Evolutionary conservation across 1,140 invertebrate species (phyloP).

Genomic region (Trypoxylus dichotomus): DNA sequence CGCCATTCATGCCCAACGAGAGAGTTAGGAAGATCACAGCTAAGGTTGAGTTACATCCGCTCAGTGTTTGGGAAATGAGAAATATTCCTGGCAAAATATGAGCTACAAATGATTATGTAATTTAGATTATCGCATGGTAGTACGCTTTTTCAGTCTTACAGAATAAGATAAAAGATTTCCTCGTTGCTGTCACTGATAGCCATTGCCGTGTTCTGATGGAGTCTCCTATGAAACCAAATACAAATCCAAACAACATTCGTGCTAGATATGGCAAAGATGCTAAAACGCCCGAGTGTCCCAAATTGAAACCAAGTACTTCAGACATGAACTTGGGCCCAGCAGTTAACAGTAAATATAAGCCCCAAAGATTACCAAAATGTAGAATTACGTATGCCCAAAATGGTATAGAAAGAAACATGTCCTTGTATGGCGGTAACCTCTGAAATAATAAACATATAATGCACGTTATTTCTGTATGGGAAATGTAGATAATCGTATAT

Average conservation of each 20-base stretch:
- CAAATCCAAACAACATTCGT: slow-evolving; percentile 63
- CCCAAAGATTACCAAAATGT: slow-evolving; percentile 79
- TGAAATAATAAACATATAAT: slow-evolving; percentile 31
- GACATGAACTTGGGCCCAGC: slow-evolving; percentile 81
- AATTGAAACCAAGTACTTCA: slow-evolving; percentile 80
- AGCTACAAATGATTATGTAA: slow-evolving; percentile 56
- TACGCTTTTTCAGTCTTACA: slow-evolving; percentile 58
- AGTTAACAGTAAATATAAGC: slow-evolving; percentile 80
- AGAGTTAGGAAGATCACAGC: slow-evolving; percentile 70
- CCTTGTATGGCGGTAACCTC: slow-evolving; percentile 61
- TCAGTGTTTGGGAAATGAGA: slow-evolving; percentile 66
- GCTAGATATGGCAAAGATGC: slow-evolving; percentile 72
- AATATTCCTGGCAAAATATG: slow-evolving; percentile 71
- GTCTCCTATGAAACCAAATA: slow-evolving; percentile 70
- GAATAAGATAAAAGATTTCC: slow-evolving; percentile 71
- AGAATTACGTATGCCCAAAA: slow-evolving; percentile 67
- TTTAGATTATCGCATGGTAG: not conserved
- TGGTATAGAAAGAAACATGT: slow-evolving; percentile 65
- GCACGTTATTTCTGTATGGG: too few relatives aligned
- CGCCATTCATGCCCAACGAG: slow-evolving; percentile 80
- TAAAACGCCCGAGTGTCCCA: slow-evolving; percentile 71
- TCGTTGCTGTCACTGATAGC: slow-evolving; percentile 62
- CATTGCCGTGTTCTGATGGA: slow-evolving; percentile 61
- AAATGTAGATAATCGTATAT: too few relatives aligned
- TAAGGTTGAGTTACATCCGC: slow-evolving; percentile 64